These are phyloP conservation scores for Zhuqinia jingwanae DNA, from an alignment of 2,888 invertebrate genomes.

Conservation along the genomic window DNA sequence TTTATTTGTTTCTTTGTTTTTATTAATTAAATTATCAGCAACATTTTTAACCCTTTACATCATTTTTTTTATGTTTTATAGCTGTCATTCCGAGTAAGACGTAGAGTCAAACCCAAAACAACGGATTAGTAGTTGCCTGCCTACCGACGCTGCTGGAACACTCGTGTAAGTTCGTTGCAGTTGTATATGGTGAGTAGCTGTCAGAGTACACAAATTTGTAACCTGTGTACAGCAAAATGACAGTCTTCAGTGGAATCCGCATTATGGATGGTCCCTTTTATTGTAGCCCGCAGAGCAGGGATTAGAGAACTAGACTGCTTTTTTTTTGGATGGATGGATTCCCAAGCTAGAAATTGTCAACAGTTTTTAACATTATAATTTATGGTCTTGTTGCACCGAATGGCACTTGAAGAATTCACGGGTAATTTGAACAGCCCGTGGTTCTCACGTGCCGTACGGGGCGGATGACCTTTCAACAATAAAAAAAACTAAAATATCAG, in stretches of 20 bases:
- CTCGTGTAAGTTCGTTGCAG: not conserved
- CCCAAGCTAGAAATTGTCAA: not conserved
- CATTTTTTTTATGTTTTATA: constrained; percentile 5
- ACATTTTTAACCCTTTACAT: not conserved
- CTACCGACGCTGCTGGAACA: no score
- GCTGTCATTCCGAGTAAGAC: not conserved
- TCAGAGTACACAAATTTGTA: no score
- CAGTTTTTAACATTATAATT: not conserved
- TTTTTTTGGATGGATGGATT: not conserved
- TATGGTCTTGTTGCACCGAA: constrained; percentile 79
- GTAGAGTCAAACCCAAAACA: not conserved
- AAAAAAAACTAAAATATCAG: not conserved
- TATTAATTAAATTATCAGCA: constrained; percentile 1
- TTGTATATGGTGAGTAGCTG: not conserved
- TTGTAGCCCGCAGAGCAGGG: no score
- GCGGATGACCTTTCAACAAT: constrained; percentile 75
- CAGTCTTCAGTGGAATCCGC: no score
- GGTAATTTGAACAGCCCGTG: constrained; percentile 80
- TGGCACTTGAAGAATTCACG: constrained; percentile 82
- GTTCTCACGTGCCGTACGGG: constrained; percentile 81
- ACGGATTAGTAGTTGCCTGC: no score
- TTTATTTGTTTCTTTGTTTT: not conserved
- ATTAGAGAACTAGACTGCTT: no score
- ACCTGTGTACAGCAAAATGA: no score
- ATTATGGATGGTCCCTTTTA: no score